Percentiles rank a stretch among this genome's conserved stretches.
These are phyloP conservation scores for Drosophila funebris DNA, from an alignment of 1,140 invertebrate species.

Conservation along the genomic window DNA sequence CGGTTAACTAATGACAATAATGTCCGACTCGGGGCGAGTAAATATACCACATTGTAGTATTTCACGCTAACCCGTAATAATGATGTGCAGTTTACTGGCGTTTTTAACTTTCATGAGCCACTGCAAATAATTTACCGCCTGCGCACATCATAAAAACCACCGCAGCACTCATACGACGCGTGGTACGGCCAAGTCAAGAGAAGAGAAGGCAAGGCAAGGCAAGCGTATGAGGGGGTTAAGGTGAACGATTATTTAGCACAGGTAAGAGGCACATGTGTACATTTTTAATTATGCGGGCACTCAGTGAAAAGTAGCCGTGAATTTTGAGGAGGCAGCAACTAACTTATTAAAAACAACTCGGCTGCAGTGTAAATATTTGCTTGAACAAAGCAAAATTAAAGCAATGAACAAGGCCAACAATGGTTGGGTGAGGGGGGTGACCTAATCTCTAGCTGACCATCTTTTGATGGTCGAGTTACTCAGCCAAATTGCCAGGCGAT, in stretches of 20 bases:
- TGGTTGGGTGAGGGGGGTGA: too few species aligned
- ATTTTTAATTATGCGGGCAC: slow-evolving; percentile 74
- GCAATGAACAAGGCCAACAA: slow-evolving; percentile 30
- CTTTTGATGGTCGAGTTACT: slow-evolving; percentile 56
- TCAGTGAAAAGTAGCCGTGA: slow-evolving; percentile 51
- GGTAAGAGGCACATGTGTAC: slow-evolving; percentile 62
- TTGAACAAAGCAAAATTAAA: slow-evolving; percentile 56
- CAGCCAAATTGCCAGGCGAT: slow-evolving; percentile 50
- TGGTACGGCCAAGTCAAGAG: not conserved
- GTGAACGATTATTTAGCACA: not conserved
- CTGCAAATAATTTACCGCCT: slow-evolving; percentile 40
- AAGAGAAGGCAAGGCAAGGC: too few species aligned
- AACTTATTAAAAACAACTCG: slow-evolving; percentile 73
- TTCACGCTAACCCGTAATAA: slow-evolving; percentile 28
- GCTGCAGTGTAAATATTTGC: slow-evolving; percentile 59
- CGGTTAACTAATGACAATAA: slow-evolving; percentile 23
- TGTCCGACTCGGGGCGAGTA: not conserved
- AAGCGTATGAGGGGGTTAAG: not conserved
- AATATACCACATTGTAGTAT: slow-evolving; percentile 36
- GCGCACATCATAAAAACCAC: slow-evolving; percentile 33
- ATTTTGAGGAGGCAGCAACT: slow-evolving; percentile 50
- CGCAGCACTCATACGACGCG: slow-evolving; percentile 38
- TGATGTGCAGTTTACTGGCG: slow-evolving; percentile 38
- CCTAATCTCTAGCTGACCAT: slow-evolving; percentile 49
- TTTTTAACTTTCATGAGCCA: slow-evolving; percentile 35